Base-by-base conservation (phyloP, 2,888 invertebrate species). In the Amphipyra tragopoginis region DNA sequence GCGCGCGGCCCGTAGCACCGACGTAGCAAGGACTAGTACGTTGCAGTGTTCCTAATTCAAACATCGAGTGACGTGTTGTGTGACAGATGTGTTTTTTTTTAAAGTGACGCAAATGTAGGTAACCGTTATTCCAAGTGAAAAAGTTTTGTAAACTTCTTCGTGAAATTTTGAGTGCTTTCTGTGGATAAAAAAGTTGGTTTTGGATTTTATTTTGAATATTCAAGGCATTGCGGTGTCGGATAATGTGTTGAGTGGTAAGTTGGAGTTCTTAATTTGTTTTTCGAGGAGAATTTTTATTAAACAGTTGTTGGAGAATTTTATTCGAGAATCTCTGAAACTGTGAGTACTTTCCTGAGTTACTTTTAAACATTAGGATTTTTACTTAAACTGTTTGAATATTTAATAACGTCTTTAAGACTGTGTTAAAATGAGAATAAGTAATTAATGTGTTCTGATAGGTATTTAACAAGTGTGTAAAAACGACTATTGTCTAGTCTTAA, bases 171-270 rank as follows among this genome's bases (percentile, higher is more conserved):
- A 69, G 79, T 71, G 79, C 29, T 69, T 59, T 61, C 43, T 74
- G 79, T 76, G 79, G 29, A 65, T 59, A 63, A 39, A 65, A 74
- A 79, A 63, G 56, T 79, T 76, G 51, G 59, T 63, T 69, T 61
- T 26, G 34, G 42, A 62, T 7, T 58, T 63, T 57, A 42, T 39
- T 65, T 53, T 65, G 53, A 73, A 61, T 72, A 62, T 75, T 78
- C 49, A 61, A 65, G 55, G 49, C 38, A 47, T 59, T 64, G 49
- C 56, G 51, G 70, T 64, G 65, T 73, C 42, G 72, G 61, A 69
- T 68, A 65, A 70, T 71, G 77, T 74, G 71, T 79, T 70, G 61
- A 77, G 68, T 63, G 80, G 75, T 75, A 65, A 78, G 72, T 78
- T 65, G 44, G 56, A 61, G 54, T 68, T 39, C 48, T 57, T 50